Conservation (phyloP, 2,888 invertebrate species). For the Eudemis profundana region DNA sequence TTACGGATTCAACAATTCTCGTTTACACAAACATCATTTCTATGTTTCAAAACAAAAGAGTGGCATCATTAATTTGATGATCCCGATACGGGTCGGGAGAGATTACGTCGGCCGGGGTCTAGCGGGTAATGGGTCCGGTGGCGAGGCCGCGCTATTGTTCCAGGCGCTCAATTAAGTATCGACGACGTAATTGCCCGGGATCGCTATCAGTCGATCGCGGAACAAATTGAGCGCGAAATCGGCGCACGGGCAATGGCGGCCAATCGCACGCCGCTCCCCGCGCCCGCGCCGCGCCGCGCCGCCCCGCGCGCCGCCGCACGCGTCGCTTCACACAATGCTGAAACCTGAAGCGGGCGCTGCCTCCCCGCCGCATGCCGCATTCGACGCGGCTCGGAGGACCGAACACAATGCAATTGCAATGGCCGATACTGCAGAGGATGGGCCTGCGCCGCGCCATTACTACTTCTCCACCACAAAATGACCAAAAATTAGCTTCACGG, state of each 20-base stretch:
- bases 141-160: slow-evolving; percentile 43
- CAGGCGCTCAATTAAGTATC: slow-evolving; percentile 61
- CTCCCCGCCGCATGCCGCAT: slow-evolving; percentile 60
- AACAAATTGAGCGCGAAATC: slow-evolving; percentile 75
- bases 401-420: slow-evolving; percentile 47
- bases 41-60: slow-evolving; percentile 39
- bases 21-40: slow-evolving; percentile 36
- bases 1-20: slow-evolving; percentile 40
- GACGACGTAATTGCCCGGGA: slow-evolving; percentile 60
- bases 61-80: slow-evolving; percentile 40
- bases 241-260: slow-evolving; percentile 53
- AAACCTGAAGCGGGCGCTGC: slow-evolving; percentile 60
- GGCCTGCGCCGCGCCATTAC: slow-evolving; percentile 37
- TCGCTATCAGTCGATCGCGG: slow-evolving; percentile 59
- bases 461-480: slow-evolving; percentile 25
- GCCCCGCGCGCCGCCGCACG: slow-evolving; percentile 53
- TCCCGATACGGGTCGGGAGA: slow-evolving; percentile 1
- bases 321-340: slow-evolving; percentile 71
- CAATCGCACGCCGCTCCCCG: slow-evolving; percentile 52
- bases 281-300: slow-evolving; percentile 52
- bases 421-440: slow-evolving; percentile 46
- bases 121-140: slow-evolving; percentile 1
- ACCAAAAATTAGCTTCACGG: slow-evolving; percentile 26
- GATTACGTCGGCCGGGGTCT: slow-evolving; percentile 6
- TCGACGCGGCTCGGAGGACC: slow-evolving; percentile 56